Evolutionary conservation across 2,797 vertebrate species (phyloP).

Genomic region (Bradypodion ventrale): DNA sequence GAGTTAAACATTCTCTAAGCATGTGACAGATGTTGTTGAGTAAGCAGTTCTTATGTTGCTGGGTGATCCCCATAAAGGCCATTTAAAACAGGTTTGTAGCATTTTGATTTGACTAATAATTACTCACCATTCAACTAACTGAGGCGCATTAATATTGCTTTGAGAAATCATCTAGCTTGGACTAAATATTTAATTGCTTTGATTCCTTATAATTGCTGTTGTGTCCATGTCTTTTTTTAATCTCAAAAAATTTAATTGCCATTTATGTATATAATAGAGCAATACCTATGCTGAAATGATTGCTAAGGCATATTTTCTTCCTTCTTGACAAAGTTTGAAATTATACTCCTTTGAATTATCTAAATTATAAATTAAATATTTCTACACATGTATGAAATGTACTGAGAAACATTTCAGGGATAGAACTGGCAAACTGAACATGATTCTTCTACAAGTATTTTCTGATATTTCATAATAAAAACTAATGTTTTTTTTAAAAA

Average conservation of each 20-base stretch:
- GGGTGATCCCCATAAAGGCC: not conserved
- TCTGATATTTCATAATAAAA: not conserved
- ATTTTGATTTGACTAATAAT: slow-evolving; percentile 54
- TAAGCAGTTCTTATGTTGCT: not conserved
- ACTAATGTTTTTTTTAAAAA: not conserved
- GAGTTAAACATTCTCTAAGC: not conserved
- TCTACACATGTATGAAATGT: slow-evolving; percentile 60
- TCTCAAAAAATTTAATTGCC: slow-evolving; percentile 61
- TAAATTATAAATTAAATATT: slow-evolving; percentile 63
- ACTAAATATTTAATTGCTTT: slow-evolving; percentile 48
- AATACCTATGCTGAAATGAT: slow-evolving; percentile 58
- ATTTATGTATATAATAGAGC: slow-evolving; percentile 60
- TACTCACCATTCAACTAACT: slow-evolving; percentile 56
- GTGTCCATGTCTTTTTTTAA: slow-evolving; percentile 58
- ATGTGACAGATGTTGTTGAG: not conserved
- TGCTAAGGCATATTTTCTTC: slow-evolving; percentile 31
- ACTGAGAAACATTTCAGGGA: slow-evolving; percentile 66
- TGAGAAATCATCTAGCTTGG: slow-evolving; percentile 48
- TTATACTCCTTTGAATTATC: slow-evolving; percentile 65
- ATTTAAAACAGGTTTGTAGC: slow-evolving; percentile 21
- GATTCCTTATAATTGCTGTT: slow-evolving; percentile 59
- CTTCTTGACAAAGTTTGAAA: slow-evolving; percentile 61
- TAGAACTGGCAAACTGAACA: slow-evolving; percentile 72
- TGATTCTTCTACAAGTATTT: slow-evolving; percentile 46
- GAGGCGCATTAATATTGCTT: slow-evolving; percentile 54